Percentiles rank a stretch among this genome's conserved stretches.
phyloP scores from a whole-genome alignment of 2,797 vertebrate species.

The Rhynchotus rufescens region DNA sequence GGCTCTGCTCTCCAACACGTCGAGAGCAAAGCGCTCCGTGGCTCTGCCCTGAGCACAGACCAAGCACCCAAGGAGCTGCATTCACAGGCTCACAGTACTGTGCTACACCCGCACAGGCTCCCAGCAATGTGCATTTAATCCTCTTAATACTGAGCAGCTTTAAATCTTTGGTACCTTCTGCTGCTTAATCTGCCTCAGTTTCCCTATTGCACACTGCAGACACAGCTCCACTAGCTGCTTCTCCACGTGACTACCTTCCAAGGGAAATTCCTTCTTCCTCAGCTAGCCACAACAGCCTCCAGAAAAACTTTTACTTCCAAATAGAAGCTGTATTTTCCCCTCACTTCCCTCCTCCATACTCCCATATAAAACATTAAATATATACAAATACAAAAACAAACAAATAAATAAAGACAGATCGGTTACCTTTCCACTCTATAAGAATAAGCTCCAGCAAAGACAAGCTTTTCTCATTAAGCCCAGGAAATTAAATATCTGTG shows the following conservation, averaged over 20 bases:
- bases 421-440: neutral
- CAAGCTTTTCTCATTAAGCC: neutral
- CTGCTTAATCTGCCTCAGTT: neutral
- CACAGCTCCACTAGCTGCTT: neutral
- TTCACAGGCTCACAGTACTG: fast-evolving
- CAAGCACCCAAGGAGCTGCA: neutral
- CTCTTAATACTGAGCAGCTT: fast-evolving
- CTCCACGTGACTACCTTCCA: neutral
- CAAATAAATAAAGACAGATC: too few relatives aligned
- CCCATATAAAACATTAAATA: fast-evolving
- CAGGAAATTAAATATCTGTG: neutral
- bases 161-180: neutral
- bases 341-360: neutral
- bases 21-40: neutral
- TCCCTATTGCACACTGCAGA: neutral
- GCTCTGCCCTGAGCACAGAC: neutral
- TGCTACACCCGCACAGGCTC: too few relatives aligned
- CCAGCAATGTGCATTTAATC: neutral
- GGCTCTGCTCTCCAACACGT: neutral
- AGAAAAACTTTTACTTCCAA: neutral
- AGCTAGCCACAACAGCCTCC: neutral
- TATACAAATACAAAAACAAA: neutral
- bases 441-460: neutral
- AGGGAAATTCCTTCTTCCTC: neutral
- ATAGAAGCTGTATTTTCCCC: neutral